Evolutionary conservation across 1,140 invertebrate genomes (phyloP).

Genomic region (Lasioglossum albipes): DNA sequence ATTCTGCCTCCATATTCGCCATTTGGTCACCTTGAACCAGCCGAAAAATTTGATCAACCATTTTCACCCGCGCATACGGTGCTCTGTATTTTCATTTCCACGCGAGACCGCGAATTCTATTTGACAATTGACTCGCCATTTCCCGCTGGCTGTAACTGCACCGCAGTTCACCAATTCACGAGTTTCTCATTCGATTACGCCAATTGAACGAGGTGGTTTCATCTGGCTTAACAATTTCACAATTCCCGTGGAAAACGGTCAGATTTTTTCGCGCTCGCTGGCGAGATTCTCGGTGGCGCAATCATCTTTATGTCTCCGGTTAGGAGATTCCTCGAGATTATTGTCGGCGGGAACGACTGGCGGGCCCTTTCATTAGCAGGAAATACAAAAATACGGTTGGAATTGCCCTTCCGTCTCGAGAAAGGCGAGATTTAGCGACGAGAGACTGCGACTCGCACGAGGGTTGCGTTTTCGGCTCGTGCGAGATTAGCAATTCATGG

Average conservation of each 20-base stretch:
- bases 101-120: conserved; percentile 27
- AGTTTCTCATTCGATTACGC: no score
- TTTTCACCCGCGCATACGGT: background rate
- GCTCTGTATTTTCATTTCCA: background rate
- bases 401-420: conserved; percentile 38
- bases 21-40: conserved; percentile 8
- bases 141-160: conserved; percentile 22
- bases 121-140: conserved; percentile 9
- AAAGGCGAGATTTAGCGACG: conserved; percentile 43
- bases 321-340: conserved; percentile 38
- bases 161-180: no score
- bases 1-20: background rate
- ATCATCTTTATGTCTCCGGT: conserved; percentile 51
- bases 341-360: conserved; percentile 25
- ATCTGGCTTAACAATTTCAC: conserved; percentile 15
- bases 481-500: conserved; percentile 79
- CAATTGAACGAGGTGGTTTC: background rate
- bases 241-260: background rate
- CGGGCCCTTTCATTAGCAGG: conserved; percentile 57
- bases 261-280: background rate
- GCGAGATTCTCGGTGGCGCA: conserved; percentile 28
- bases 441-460: background rate
- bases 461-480: conserved; percentile 58
- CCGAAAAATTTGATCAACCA: background rate
- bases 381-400: conserved; percentile 63